Evolutionary conservation across 2,888 invertebrate species (phyloP), one percentile per base, ranked within the genome.

Genomic region (Calameuta pallipes): DNA sequence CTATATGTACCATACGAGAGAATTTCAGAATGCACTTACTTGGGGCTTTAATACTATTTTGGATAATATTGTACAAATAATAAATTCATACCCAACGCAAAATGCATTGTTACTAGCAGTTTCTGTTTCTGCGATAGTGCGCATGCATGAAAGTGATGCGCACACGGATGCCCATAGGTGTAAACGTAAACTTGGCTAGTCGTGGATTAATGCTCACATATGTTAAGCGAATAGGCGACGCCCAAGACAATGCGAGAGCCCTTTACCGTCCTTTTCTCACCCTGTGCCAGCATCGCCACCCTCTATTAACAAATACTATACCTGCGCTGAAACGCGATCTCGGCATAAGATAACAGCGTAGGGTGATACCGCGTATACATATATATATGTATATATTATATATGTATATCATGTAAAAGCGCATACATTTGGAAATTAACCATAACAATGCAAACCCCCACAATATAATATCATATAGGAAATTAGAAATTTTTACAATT

Each of bases 241-340:
- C 69, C 41, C 74, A 76, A 79, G 80, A 78, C 82, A 81, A 81
- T 81, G 79, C 76, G 82, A 80, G 68, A 76, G 75, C 80, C 41
- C 41, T 41, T 41, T 41, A 41, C 15, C 15, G 15, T 41, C 41
- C 41, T 41, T 41, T 41, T 41, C 41, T 41, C 41, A 41, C 15
- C 41, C 15, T 41, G 41, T 41, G 41, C 41, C 41, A 15, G 41
- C 41, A 78, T 75, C 79, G 76, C 70, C 81, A 80, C 75, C 75
- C 76, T 76, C 80, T 79, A 83, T 83, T 84, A 84, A 84, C 80
- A 80, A 84, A 84, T 83, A 84, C 77, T 80, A 79, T 80, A 84
- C 82, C 75, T 82, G 81, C 82, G 79, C 82, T 79, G 84, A 83
- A 84, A 80, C 82, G 76, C 82, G 84, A 83, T 85, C 82, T 77